phyloP scores from a whole-genome alignment of 2,113 vertebrate species.

The Heterotis niloticus region DNA sequence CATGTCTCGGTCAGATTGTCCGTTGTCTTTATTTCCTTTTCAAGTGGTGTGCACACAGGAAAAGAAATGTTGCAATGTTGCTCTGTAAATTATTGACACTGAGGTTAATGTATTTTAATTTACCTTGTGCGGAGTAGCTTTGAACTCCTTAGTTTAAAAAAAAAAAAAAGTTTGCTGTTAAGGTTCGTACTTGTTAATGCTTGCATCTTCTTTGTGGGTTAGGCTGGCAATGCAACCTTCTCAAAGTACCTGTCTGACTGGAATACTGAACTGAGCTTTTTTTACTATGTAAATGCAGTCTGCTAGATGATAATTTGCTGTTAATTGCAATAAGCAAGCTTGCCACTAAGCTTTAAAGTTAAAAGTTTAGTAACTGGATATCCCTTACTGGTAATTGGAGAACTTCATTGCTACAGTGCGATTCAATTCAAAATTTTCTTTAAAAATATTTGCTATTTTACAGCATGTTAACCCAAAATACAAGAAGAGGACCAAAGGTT shows the following conservation, averaged over 20 bases:
- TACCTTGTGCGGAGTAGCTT: conserved; percentile 27
- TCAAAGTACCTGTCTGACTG: conserved; percentile 1
- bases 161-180: conserved; percentile 21
- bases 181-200: conserved; percentile 17
- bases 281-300: conserved; percentile 31
- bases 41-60: conserved; percentile 10
- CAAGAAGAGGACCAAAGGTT: conserved; percentile 12
- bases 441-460: conserved; percentile 2
- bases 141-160: conserved; percentile 16
- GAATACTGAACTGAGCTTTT: conserved; percentile 12
- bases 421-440: conserved; percentile 2
- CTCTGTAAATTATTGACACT: conserved; percentile 36
- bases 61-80: conserved; percentile 24
- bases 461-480: conserved; percentile 10
- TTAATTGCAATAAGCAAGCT: conserved; percentile 3
- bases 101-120: conserved; percentile 26
- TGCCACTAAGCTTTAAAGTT: background rate
- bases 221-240: conserved; percentile 16
- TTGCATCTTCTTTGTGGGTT: conserved; percentile 15
- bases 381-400: background rate
- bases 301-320: conserved; percentile 19
- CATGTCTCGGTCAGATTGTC: conserved; percentile 26
- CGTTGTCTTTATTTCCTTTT: conserved; percentile 18
- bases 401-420: background rate
- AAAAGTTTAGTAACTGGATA: background rate